Conservation (phyloP, 2,888 invertebrate genomes). For the Rhorus exstirpatorius region DNA sequence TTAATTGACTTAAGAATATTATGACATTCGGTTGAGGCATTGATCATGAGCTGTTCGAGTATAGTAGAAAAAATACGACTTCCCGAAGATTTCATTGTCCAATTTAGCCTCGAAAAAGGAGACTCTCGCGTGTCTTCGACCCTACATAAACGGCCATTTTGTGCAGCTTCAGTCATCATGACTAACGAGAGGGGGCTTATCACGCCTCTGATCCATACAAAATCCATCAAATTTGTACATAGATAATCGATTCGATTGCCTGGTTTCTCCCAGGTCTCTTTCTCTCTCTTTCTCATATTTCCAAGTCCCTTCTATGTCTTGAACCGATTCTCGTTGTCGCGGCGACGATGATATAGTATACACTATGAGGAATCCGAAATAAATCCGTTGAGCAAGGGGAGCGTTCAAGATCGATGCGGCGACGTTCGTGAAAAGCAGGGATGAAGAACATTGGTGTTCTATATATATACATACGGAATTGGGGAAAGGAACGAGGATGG, state of each 20-base stretch:
- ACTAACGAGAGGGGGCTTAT: not conserved
- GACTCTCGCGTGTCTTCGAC: too few species aligned
- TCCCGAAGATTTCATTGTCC: too few species aligned
- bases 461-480: not conserved
- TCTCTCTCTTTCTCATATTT: constrained; percentile 2
- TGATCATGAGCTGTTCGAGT: too few species aligned
- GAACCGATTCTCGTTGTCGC: constrained; percentile 15
- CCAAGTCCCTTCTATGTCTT: constrained; percentile 19
- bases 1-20: too few species aligned
- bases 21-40: too few species aligned
- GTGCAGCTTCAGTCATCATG: too few species aligned
- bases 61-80: too few species aligned
- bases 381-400: constrained; percentile 72
- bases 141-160: too few species aligned
- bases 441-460: not conserved
- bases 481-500: not conserved
- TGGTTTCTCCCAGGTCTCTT: constrained; percentile 27
- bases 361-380: constrained; percentile 65
- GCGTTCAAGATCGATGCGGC: constrained; percentile 70
- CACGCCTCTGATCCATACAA: constrained; percentile 12
- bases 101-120: too few species aligned
- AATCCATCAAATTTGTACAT: constrained; percentile 44
- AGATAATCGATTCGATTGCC: constrained; percentile 26
- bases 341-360: constrained; percentile 47
- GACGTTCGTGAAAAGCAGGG: constrained; percentile 44